Base-by-base conservation (phyloP, 2,797 vertebrate species). In the Ctenopoma multispine region DNA sequence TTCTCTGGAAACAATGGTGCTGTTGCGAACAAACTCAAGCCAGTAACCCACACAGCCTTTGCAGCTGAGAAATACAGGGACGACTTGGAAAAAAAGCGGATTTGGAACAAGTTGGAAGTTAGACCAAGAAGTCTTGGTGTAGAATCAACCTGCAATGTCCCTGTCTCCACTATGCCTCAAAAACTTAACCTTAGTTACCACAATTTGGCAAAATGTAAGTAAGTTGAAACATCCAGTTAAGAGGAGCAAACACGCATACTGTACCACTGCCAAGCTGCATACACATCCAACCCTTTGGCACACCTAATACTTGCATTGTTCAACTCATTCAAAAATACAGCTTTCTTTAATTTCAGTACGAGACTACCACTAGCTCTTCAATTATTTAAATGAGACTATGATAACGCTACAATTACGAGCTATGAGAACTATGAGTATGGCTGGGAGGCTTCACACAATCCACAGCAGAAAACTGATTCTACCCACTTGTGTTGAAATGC, bases 321-420 rank as follows among this genome's bases (percentile, higher is more conserved):
- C 55, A 7, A 20, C 3, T 12, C 21, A 31, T 9, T 48, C 14
- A 55, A 68, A 38, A 69, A 66, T 50, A 62, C 47, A 75, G n/a
- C 70, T 53, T 41, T 72, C 50, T 65, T 64, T 75, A 36, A 74
- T 77, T 57, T 24, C 31, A 70, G 34, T 63, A 63, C 14, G 17
- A 64, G 46, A 49, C 69, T 57, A 70, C 74, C 56, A 20, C 43
- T 10, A 50, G 63, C 63, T 24, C 65, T 63, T 72, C 66, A 64
- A 75, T 69, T 77, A 83, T 76, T 79, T 10, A 75, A 73, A 82
- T 49, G 15, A 79, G 43, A n/a, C 64, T 5, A n/a, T 41, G 64
- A 76, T 65, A 17, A 72, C 58, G 59, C 27, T 20, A 43, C 24
- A 63, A 63, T n/a, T n/a, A n/a, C n/a, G n/a, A n/a, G n/a, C n/a